Percentiles rank a stretch among this genome's conserved stretches.
phyloP scores from a whole-genome alignment of 1,140 invertebrate genomes.

The Pteromalus puparum region DNA sequence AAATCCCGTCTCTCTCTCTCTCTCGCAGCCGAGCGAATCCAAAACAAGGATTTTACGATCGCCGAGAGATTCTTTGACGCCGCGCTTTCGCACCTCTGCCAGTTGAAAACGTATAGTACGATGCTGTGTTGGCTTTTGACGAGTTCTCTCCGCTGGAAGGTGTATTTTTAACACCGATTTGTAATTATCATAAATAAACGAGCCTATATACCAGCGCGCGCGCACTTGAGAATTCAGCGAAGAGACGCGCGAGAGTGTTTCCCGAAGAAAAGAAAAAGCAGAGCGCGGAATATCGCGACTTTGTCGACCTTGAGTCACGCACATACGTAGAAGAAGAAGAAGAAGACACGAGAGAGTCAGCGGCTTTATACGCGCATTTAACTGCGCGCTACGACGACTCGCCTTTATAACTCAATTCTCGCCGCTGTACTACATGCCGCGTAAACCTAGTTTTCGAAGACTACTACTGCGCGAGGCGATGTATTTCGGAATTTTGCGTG shows the following conservation, averaged over 20 bases:
- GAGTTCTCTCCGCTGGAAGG: background rate
- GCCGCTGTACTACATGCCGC: background rate
- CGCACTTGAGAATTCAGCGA: background rate
- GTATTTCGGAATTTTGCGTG: too few relatives aligned
- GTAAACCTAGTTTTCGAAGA: constrained; percentile 18
- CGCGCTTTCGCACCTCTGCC: constrained; percentile 47
- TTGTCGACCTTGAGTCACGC: constrained; percentile 6
- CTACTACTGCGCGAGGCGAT: too few relatives aligned
- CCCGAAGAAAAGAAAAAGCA: background rate
- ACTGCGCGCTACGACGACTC: background rate
- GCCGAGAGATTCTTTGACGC: constrained; percentile 20
- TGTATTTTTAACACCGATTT: background rate
- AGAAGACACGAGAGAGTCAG: background rate
- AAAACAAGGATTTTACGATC: constrained; percentile 50
- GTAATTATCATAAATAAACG: background rate
- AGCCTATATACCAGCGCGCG: background rate
- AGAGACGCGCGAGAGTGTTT: background rate
- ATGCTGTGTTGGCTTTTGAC: constrained; percentile 1
- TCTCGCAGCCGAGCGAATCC: constrained; percentile 4
- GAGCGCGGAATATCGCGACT: background rate
- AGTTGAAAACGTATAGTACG: constrained; percentile 8
- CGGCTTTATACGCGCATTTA: constrained; percentile 15
- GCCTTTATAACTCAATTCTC: constrained; percentile 46
- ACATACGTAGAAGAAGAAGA: constrained; percentile 12
- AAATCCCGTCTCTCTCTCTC: constrained; percentile 33